phyloP scores from a whole-genome alignment of 2,888 invertebrate species.

The Brenthis hecate region DNA sequence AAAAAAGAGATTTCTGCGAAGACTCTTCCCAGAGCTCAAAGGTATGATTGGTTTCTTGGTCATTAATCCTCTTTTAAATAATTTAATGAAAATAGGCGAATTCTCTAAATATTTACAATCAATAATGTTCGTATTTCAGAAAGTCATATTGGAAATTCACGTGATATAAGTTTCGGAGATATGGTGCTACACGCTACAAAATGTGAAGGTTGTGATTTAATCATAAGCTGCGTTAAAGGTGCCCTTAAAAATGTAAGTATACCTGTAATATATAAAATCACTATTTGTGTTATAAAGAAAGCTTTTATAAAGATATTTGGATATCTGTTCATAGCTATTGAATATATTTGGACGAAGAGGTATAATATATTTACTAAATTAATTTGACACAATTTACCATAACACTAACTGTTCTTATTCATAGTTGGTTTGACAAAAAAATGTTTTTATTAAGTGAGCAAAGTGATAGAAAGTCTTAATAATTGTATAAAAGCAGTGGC shows the following conservation, averaged over 20 bases:
- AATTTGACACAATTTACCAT: too few species aligned
- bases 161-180: conserved; percentile 55
- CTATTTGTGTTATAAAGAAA: too few species aligned
- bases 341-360: too few species aligned
- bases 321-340: too few species aligned
- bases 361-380: too few species aligned
- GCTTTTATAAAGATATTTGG: too few species aligned
- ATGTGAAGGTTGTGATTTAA: conserved; percentile 53
- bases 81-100: not conserved
- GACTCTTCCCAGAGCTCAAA: conserved; percentile 57
- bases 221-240: conserved; percentile 53
- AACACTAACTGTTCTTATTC: too few species aligned
- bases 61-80: not conserved
- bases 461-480: too few species aligned
- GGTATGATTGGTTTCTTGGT: conserved; percentile 43
- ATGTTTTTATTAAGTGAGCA: too few species aligned
- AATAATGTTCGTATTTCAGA: conserved; percentile 46
- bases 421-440: too few species aligned
- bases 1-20: conserved; percentile 61
- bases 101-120: not conserved
- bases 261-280: too few species aligned
- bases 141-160: conserved; percentile 58
- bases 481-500: too few species aligned
- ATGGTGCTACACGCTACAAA: conserved; percentile 53
- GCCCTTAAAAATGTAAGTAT: conserved; percentile 56